Conservation (phyloP, 2,113 vertebrate species). For the Nerophis lumbriciformis region DNA sequence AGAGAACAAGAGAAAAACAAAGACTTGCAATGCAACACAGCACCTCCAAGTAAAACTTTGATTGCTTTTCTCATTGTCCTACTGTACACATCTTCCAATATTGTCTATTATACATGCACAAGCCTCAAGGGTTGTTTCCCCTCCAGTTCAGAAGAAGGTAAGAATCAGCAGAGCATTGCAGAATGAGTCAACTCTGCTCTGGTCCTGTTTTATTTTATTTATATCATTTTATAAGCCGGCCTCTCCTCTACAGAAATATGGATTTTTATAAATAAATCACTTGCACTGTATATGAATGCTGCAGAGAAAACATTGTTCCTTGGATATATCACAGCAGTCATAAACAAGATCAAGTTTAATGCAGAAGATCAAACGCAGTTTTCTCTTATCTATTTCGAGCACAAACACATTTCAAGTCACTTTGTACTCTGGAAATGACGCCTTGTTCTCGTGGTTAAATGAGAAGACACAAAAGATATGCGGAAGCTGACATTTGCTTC, state of each 20-base stretch:
- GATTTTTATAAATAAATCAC: conserved; percentile 20
- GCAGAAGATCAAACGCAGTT: not conserved
- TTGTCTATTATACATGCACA: conserved; percentile 19
- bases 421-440: not conserved
- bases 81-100: conserved; percentile 5
- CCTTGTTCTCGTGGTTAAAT: not conserved
- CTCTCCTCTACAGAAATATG: conserved; percentile 6
- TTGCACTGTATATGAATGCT: not conserved
- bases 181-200: conserved; percentile 12
- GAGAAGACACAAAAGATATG: not conserved
- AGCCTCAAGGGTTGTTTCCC: not conserved
- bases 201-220: conserved; percentile 7
- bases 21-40: not conserved
- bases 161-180: conserved; percentile 4
- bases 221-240: conserved; percentile 1
- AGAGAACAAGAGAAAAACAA: not conserved
- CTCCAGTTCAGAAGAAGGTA: not conserved
- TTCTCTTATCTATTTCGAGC: conserved; percentile 8
- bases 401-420: not conserved
- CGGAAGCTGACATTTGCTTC: not conserved
- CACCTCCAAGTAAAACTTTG: not conserved
- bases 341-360: not conserved
- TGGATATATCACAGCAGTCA: not conserved
- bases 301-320: not conserved
- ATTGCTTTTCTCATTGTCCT: not conserved